A percentile compares a stretch with the other conserved stretches of the same genome.
phyloP scores from a whole-genome alignment of 92 coral and sea anemone species.

The Blastomussa wellsi region DNA sequence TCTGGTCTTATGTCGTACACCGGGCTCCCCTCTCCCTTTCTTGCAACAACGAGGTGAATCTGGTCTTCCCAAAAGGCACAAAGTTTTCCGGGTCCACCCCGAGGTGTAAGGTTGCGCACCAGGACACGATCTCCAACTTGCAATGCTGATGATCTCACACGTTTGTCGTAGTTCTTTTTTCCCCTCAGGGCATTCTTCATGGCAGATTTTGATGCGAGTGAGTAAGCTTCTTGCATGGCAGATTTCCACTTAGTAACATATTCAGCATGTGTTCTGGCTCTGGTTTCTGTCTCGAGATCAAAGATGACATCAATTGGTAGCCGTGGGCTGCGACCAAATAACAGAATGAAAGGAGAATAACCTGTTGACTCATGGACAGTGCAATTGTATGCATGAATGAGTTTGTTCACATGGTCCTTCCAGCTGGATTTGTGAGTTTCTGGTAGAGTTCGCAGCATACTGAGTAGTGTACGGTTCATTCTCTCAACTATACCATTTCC shows the following conservation, averaged over 20 bases:
- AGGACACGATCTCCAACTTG: slow-evolving; percentile 49
- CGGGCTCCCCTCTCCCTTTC: slow-evolving; percentile 42
- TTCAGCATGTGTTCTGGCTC: slow-evolving; percentile 35
- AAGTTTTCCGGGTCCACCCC: slow-evolving; percentile 51
- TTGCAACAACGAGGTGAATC: slow-evolving; percentile 24
- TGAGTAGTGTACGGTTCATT: slow-evolving; percentile 46
- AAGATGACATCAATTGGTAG: slow-evolving; percentile 48
- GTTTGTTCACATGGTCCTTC: slow-evolving; percentile 59
- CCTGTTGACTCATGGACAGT: slow-evolving; percentile 55
- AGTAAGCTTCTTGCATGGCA: slow-evolving; percentile 51
- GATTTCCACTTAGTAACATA: slow-evolving; percentile 43
- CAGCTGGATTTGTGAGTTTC: slow-evolving; percentile 55
- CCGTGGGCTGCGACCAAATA: slow-evolving; percentile 46
- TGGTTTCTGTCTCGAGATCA: slow-evolving; percentile 27
- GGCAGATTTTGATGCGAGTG: slow-evolving; percentile 33
- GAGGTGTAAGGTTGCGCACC: slow-evolving; percentile 53
- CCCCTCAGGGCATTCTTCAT: slow-evolving; percentile 34
- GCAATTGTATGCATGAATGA: slow-evolving; percentile 57
- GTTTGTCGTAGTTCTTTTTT: slow-evolving; percentile 31
- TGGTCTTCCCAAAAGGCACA: slow-evolving; percentile 18
- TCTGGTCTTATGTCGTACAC: slow-evolving; percentile 23
- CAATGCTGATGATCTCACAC: slow-evolving; percentile 42
- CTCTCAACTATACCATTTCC: slow-evolving; percentile 43
- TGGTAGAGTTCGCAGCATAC: slow-evolving; percentile 56
- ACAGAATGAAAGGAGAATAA: slow-evolving; percentile 47